phyloP scores from a whole-genome alignment of 1,140 invertebrate genomes.

The Lasaia peninsularis region DNA sequence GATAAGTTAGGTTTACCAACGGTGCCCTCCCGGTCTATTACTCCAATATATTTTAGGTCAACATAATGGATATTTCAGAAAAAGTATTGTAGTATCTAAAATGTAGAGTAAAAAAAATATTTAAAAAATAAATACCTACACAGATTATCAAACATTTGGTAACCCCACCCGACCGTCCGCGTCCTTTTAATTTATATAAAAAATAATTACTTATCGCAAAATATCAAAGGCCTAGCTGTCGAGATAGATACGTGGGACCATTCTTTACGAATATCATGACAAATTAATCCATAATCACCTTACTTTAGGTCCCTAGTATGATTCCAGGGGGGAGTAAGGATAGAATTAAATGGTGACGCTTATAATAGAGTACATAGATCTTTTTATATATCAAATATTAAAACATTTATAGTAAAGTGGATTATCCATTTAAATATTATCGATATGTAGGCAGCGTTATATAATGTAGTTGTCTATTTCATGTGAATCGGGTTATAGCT shows the following conservation, averaged over 20 bases:
- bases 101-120: too few species aligned
- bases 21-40: too few species aligned
- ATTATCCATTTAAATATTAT: constrained; percentile 52
- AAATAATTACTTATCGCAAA: neutral
- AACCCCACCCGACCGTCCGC: constrained; percentile 22
- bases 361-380: constrained; percentile 57
- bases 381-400: constrained; percentile 70
- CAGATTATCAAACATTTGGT: neutral
- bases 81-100: too few species aligned
- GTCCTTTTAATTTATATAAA: constrained; percentile 13
- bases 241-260: constrained; percentile 64
- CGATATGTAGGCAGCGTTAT: constrained; percentile 30
- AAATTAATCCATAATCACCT: constrained; percentile 58
- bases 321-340: constrained; percentile 57
- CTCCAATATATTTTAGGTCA: too few species aligned
- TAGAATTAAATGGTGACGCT: constrained; percentile 69
- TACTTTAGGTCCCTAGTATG: constrained; percentile 51
- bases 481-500: constrained; percentile 76
- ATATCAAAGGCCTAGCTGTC: constrained; percentile 44
- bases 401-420: constrained; percentile 45
- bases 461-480: constrained; percentile 41
- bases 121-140: too few species aligned
- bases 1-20: too few species aligned
- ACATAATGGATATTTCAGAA: too few species aligned
- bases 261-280: constrained; percentile 64